Conservation (phyloP, 2,797 vertebrate species). For the Takifugu rubripes region DNA sequence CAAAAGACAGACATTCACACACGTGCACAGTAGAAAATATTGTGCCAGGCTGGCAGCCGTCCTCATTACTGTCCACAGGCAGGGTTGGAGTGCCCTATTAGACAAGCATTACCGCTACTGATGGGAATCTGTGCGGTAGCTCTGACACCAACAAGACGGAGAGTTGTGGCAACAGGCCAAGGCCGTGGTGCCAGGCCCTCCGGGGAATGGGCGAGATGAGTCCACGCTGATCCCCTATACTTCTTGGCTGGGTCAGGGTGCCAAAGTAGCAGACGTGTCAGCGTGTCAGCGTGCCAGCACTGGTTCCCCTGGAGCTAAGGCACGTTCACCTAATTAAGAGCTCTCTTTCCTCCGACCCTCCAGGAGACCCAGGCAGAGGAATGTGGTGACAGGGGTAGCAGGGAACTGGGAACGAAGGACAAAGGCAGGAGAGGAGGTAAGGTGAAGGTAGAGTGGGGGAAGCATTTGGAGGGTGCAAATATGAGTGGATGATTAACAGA, state of each 20-base stretch:
- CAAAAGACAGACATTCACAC: constrained; percentile 29
- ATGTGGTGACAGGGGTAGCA: constrained; percentile 35
- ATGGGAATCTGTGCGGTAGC: constrained; percentile 56
- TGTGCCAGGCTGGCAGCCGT: constrained; percentile 48
- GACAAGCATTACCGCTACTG: constrained; percentile 61
- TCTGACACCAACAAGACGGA: constrained; percentile 62
- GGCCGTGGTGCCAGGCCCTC: constrained; percentile 40
- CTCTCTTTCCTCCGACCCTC: constrained; percentile 49
- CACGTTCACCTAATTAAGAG: constrained; percentile 73
- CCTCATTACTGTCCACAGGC: constrained; percentile 58
- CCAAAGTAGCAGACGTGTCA: constrained; percentile 45
- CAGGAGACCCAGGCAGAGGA: constrained; percentile 44
- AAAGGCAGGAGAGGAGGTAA: constrained; percentile 20
- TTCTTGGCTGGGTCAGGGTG: constrained; percentile 44
- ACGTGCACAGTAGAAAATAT: constrained; percentile 14
- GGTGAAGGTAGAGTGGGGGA: constrained; percentile 11
- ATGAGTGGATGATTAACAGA: constrained; percentile 40
- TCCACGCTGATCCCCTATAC: constrained; percentile 26
- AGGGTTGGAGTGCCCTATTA: constrained; percentile 60
- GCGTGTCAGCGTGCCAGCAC: constrained; percentile 54
- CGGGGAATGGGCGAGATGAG: constrained; percentile 49
- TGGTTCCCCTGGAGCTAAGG: constrained; percentile 57
- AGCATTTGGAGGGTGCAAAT: constrained; percentile 21
- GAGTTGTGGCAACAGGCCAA: constrained; percentile 55
- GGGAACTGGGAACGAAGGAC: constrained; percentile 14